Evolutionary conservation across 2,888 invertebrate species (phyloP), one percentile per base, ranked within the genome.

Genomic region (Melanophora roralis): DNA sequence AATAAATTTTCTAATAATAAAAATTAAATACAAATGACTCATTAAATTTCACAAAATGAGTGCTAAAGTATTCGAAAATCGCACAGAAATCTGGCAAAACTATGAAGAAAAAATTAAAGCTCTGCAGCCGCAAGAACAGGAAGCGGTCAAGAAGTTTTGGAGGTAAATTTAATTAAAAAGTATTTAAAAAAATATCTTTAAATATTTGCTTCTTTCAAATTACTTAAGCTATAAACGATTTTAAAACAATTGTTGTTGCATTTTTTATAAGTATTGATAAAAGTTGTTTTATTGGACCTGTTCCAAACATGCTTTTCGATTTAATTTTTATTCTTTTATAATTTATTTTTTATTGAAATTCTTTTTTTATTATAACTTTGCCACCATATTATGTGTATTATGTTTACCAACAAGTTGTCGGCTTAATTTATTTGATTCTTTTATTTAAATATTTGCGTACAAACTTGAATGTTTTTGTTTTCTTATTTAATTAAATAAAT

Each of bases 81-180:
- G 85, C 79, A 84, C 84, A 78, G 84, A 84, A 64, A 40, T 57
- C 84, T 87, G 83, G 83, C 78, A 60, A 67, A 78, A 69, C 55
- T 82, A 81, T 45, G 65, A 81, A 36, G 84, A 86, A 43, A 87
- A 86, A 85, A 84, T 88, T 83, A 84, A 85, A 81, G 83, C 85
- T 83, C 78, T 88, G 78, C 84, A 84, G 77, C 88, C 87, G 38
- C 83, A 84, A 59, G 88, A 88, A 82, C 88, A 88, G 85, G 86
- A 86, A 84, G 88, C 88, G 55, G 87, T 88, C 34, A 85, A 85
- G 65, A 85, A 84, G 7, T 88, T 88, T 83, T 88, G 88, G 88
- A 88, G 88, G 88, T 88, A 85, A 83, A 68, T 83, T 27, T 27
- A 3, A 27, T n/a, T n/a, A 82, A 82, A 27, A 16, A 34, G 0